Evolutionary conservation across 2,888 invertebrate genomes (phyloP).

Genomic region (Epirrita christyi): DNA sequence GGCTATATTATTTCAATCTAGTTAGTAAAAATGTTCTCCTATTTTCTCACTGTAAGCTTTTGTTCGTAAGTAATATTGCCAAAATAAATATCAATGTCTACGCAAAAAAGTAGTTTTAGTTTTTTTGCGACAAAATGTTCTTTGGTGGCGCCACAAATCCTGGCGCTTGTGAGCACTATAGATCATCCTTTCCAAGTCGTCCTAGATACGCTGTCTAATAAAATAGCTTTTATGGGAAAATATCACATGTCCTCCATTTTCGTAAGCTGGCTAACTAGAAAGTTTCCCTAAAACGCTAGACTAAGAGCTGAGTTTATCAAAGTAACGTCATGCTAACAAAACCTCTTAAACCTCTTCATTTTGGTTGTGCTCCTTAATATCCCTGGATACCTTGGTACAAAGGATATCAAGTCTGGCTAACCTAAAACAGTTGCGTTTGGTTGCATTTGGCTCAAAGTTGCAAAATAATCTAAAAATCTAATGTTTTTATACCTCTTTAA

Average conservation of each 20-base stretch:
- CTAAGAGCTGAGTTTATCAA: neutral
- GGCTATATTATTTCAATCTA: too few relatives aligned
- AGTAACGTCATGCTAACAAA: too few relatives aligned
- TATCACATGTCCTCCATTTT: constrained; percentile 40
- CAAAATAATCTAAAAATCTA: too few relatives aligned
- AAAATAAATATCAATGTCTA: constrained; percentile 18
- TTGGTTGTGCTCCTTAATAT: too few relatives aligned
- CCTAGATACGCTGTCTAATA: constrained; percentile 54
- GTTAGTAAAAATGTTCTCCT: neutral
- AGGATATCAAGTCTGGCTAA: too few relatives aligned
- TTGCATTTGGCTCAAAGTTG: too few relatives aligned
- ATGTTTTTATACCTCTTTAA: too few relatives aligned
- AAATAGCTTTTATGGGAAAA: constrained; percentile 42
- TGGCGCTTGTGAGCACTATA: constrained; percentile 53
- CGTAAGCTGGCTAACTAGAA: constrained; percentile 23
- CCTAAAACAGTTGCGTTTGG: too few relatives aligned
- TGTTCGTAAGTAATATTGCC: neutral
- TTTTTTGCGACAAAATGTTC: constrained; percentile 39
- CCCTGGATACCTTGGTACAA: too few relatives aligned
- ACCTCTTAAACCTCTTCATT: too few relatives aligned
- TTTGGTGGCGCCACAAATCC: constrained; percentile 54
- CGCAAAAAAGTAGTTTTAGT: constrained; percentile 2
- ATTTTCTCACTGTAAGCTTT: neutral
- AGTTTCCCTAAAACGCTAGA: constrained; percentile 25
- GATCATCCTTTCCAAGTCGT: constrained; percentile 51